Conservation (phyloP, 2,113 vertebrate species). For the Podocnemis expansa region DNA sequence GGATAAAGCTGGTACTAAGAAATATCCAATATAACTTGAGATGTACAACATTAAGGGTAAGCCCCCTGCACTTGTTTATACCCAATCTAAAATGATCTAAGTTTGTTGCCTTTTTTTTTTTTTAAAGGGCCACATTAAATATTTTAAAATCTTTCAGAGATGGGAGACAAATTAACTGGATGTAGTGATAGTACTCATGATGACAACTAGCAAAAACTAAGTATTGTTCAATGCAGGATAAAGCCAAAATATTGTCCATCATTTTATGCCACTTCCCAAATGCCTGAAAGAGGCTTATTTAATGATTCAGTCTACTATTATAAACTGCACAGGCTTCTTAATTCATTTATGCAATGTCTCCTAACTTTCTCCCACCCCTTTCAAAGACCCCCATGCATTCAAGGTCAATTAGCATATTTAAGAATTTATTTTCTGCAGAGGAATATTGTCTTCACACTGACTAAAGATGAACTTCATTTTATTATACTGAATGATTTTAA, state of each 20-base stretch:
- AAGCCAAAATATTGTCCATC: no score
- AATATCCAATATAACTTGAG: neutral
- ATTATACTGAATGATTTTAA: neutral
- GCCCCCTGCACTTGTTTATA: neutral
- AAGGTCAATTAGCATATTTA: neutral
- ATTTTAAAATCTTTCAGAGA: no score
- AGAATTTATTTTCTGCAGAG: neutral
- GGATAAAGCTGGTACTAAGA: neutral
- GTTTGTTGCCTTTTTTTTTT: no score
- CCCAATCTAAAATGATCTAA: neutral
- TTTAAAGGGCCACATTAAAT: no score
- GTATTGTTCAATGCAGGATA: no score
- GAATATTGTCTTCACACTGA: neutral
- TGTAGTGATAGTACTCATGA: no score
- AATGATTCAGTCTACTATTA: neutral
- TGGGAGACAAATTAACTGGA: no score
- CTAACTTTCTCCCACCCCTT: neutral
- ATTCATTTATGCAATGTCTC: neutral
- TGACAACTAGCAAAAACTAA: no score
- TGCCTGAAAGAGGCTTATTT: neutral
- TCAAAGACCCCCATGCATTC: neutral
- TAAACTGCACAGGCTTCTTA: neutral
- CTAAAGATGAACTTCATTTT: neutral
- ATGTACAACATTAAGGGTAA: no score
- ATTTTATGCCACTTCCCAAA: neutral